Evolutionary conservation across 2,797 vertebrate species (phyloP).

Genomic region (Characodon lateralis): DNA sequence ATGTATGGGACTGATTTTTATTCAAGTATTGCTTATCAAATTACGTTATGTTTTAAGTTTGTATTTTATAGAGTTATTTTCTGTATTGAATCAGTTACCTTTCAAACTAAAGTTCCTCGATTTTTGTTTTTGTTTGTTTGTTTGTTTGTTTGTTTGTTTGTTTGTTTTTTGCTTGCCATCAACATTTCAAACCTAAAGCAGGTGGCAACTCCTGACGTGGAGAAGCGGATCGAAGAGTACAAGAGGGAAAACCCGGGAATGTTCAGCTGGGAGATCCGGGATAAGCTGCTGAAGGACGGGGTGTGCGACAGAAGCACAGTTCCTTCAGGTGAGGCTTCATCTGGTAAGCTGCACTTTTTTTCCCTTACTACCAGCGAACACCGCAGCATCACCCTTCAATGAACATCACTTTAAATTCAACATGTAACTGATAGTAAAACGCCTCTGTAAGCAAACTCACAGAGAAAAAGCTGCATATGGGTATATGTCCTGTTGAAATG

Average conservation of each 20-base stretch:
- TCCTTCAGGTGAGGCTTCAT: conserved; percentile 97
- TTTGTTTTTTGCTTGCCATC: neutral
- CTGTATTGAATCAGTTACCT: neutral
- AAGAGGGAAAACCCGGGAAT: conserved; percentile 96
- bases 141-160: too few relatives aligned
- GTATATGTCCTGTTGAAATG: conserved; percentile 37
- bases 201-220: conserved; percentile 97
- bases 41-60: neutral
- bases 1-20: neutral
- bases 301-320: conserved; percentile 97
- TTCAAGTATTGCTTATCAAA: neutral
- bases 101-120: conserved; percentile 26
- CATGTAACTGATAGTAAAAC: conserved; percentile 59
- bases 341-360: conserved; percentile 83
- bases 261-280: conserved; percentile 99
- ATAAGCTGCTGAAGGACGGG: conserved; percentile 95
- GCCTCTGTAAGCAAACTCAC: conserved; percentile 40
- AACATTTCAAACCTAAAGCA: conserved; percentile 86
- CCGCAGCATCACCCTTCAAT: conserved; percentile 66
- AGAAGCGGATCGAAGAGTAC: conserved; percentile 98
- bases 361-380: conserved; percentile 70
- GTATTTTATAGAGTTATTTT: neutral
- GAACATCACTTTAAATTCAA: conserved; percentile 54
- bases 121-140: too few relatives aligned
- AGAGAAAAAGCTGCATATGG: conserved; percentile 1